A percentile compares a stretch with the other conserved stretches of the same genome.
Conservation (phyloP, 2,888 invertebrate genomes). For the Lepidochitona cinerea region DNA sequence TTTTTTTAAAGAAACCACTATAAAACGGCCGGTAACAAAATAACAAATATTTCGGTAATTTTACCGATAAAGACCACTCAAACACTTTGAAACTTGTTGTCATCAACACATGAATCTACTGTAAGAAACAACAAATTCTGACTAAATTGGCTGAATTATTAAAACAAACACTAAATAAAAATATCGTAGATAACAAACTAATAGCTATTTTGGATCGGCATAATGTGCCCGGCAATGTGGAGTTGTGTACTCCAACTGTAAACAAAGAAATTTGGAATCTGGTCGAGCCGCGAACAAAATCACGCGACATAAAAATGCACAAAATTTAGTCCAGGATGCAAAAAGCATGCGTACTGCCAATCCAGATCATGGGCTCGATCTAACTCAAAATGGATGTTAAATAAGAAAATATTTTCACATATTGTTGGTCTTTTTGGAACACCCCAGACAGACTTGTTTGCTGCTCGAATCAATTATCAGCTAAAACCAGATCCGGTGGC, state of each 20-base stretch:
- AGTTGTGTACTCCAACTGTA: background rate
- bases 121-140: too few relatives aligned
- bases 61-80: too few relatives aligned
- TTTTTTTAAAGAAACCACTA: background rate
- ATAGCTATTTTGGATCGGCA: background rate
- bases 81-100: too few relatives aligned
- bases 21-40: too few relatives aligned
- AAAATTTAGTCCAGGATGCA: background rate
- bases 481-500: conserved; percentile 25
- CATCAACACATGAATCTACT: too few relatives aligned
- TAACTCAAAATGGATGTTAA: conserved; percentile 7
- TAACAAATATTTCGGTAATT: too few relatives aligned
- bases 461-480: conserved; percentile 21
- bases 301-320: background rate
- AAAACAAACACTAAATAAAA: too few relatives aligned
- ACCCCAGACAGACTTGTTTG: conserved; percentile 27
- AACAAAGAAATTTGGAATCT: background rate
- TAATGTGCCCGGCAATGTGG: background rate
- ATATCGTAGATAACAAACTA: background rate
- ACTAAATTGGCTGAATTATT: too few relatives aligned
- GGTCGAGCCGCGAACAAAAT: background rate
- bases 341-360: background rate
- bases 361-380: background rate
- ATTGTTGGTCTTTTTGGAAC: background rate
- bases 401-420: background rate